Evolutionary conservation across 1,140 invertebrate genomes (phyloP), one percentile per base, ranked within the genome.

Genomic region (Sycophaga agraensis): DNA sequence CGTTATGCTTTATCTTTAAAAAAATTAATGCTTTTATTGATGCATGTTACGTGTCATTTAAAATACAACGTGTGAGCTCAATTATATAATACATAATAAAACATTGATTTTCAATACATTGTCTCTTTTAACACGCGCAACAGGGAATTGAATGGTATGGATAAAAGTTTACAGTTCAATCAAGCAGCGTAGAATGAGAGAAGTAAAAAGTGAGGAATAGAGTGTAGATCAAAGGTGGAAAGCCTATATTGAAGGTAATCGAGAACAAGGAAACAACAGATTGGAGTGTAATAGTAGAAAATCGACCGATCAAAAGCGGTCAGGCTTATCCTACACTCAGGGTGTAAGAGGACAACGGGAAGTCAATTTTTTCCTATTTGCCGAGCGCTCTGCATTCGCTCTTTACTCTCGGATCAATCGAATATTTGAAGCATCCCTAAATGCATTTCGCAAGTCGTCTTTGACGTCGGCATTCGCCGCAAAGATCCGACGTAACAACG

Each of bases 401-500:
- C 48, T 45, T 45, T 21, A 22, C 12, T 56, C 19, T 43, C 42
- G 5, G 6, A 16, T 31, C 6, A 1, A 5, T n/a, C n/a, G n/a
- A 7, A 9, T 8, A 61, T 48, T 46, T 54, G 59, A 61, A 43
- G 24, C 40, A 1, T 21, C 14, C 17, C 40, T 5, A n/a, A 48
- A 61, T 53, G 42, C 40, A 55, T 59, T 28, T 40, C 22, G 2
- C 35, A n/a, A 28, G 40, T 35, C 46, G 46, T 59, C 66, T 59
- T 56, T 48, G 68, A 51, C 45, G 55, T 61, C 57, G 65, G 39
- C 11, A 37, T 19, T 42, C 46, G 59, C 69, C 65, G 61, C 72
- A 71, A 73, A 73, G 72, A 68, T 75, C 69, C 62, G 58, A 35
- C 37, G 14, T 53, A 58, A 74, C 69, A 49, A 76, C 73, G 63